Evolutionary conservation across 1,140 invertebrate species (phyloP).

Genomic region (Monochamus saltuarius): DNA sequence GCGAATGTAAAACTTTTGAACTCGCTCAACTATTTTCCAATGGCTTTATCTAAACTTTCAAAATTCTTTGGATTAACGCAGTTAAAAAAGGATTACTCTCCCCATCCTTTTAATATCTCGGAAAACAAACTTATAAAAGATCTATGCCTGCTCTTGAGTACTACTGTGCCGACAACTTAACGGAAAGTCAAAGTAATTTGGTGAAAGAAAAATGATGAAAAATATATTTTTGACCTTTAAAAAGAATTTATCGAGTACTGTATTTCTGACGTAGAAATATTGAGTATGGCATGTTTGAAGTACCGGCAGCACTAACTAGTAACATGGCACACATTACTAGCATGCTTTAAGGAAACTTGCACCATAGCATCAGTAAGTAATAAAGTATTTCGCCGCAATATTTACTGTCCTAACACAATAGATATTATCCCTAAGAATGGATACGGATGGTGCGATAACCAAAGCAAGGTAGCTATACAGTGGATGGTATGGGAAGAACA

Average conservation of each 20-base stretch:
- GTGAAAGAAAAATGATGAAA: conserved; percentile 16
- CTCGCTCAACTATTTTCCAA: conserved; percentile 3
- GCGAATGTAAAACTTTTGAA: not conserved
- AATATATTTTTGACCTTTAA: conserved; percentile 28
- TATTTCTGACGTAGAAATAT: conserved; percentile 24
- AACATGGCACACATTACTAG: conserved; percentile 13
- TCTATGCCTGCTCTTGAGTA: conserved; percentile 23
- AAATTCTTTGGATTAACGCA: conserved; percentile 25
- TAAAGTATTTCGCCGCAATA: conserved; percentile 27
- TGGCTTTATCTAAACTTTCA: not conserved
- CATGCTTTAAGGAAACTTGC: conserved; percentile 8
- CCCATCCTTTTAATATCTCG: conserved; percentile 33
- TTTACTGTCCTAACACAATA: conserved; percentile 18
- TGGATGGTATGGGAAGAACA: conserved; percentile 11
- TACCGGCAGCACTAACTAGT: conserved; percentile 19
- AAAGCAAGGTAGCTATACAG: not conserved
- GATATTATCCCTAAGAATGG: conserved; percentile 22
- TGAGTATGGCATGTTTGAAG: conserved; percentile 18
- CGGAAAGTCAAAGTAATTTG: conserved; percentile 15
- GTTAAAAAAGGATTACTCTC: conserved; percentile 33
- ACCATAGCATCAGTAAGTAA: conserved; percentile 26
- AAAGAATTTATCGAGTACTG: conserved; percentile 33
- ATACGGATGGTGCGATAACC: conserved; percentile 2
- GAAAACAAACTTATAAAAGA: conserved; percentile 33
- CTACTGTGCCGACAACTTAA: conserved; percentile 29